phyloP scores from a whole-genome alignment of 2,797 vertebrate genomes.

The Allobates femoralis region DNA sequence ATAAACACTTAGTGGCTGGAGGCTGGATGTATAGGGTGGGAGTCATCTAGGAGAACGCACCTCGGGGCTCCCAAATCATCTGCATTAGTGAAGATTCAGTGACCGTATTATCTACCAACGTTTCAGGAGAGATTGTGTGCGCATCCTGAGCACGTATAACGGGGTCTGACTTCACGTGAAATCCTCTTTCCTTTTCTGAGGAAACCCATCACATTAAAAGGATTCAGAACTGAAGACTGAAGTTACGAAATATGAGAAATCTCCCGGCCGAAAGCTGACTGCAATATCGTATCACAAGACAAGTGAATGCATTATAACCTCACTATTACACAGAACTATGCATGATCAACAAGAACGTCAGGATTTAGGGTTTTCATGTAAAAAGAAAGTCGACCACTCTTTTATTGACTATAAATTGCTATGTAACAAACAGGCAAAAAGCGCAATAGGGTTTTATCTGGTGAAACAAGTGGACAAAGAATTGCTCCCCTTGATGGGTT shows the following conservation, averaged over 20 bases:
- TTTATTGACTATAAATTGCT: no score
- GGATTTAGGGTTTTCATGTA: background rate
- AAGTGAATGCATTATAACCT: constrained; percentile 44
- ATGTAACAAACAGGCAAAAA: no score
- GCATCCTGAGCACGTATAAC: constrained; percentile 32
- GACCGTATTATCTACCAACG: constrained; percentile 61
- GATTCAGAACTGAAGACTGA: constrained; percentile 31
- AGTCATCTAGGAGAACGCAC: constrained; percentile 30
- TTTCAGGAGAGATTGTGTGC: constrained; percentile 49
- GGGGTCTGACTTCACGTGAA: constrained; percentile 47
- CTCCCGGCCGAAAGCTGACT: background rate
- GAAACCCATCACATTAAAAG: constrained; percentile 23
- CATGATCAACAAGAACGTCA: constrained; percentile 55
- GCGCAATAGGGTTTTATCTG: no score
- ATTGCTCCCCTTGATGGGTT: no score
- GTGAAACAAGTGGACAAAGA: no score
- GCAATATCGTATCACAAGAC: background rate
- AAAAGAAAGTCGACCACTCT: no score
- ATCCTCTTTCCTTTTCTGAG: constrained; percentile 9
- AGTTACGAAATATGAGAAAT: constrained; percentile 26
- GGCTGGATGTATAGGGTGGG: constrained; percentile 28
- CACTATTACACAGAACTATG: constrained; percentile 57
- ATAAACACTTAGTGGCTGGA: constrained; percentile 57
- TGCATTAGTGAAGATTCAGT: constrained; percentile 63
- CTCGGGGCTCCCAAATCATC: constrained; percentile 56